phyloP scores from a whole-genome alignment of 2,797 vertebrate genomes.

The Amblyraja radiata region DNA sequence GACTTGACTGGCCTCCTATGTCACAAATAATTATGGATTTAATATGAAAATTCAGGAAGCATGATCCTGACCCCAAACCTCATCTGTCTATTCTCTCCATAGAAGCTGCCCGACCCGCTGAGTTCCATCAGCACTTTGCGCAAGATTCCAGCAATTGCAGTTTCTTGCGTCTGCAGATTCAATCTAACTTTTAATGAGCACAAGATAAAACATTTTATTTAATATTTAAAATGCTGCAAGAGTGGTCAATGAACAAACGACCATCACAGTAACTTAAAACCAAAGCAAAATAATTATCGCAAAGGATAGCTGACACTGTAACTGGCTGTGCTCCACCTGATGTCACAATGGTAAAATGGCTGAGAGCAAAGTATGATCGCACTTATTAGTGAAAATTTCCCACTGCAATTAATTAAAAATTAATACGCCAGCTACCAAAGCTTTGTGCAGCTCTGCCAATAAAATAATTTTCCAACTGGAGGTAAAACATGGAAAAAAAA shows the following conservation, averaged over 20 bases:
- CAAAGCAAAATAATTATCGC: neutral
- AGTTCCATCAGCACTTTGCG: too few relatives aligned
- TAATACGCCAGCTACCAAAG: neutral
- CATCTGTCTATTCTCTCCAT: too few relatives aligned
- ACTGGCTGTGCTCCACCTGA: neutral
- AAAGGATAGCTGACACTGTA: neutral
- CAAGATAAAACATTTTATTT: neutral
- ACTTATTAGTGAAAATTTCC: too few relatives aligned
- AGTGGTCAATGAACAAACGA: neutral
- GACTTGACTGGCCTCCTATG: too few relatives aligned
- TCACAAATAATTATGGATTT: too few relatives aligned
- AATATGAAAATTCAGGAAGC: too few relatives aligned
- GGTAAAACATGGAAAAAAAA: neutral
- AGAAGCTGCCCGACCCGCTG: too few relatives aligned
- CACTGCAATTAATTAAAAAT: neutral
- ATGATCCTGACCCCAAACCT: too few relatives aligned
- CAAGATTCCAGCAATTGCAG: neutral
- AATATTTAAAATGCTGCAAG: neutral
- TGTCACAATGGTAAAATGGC: neutral
- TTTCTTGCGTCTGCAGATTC: neutral
- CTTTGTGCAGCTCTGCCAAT: neutral
- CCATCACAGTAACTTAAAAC: neutral
- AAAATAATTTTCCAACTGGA: neutral
- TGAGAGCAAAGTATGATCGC: neutral
- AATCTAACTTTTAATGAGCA: neutral